These are phyloP conservation scores for Apodemus sylvaticus DNA, from an alignment of 2,113 vertebrate species.

Conservation along the genomic window DNA sequence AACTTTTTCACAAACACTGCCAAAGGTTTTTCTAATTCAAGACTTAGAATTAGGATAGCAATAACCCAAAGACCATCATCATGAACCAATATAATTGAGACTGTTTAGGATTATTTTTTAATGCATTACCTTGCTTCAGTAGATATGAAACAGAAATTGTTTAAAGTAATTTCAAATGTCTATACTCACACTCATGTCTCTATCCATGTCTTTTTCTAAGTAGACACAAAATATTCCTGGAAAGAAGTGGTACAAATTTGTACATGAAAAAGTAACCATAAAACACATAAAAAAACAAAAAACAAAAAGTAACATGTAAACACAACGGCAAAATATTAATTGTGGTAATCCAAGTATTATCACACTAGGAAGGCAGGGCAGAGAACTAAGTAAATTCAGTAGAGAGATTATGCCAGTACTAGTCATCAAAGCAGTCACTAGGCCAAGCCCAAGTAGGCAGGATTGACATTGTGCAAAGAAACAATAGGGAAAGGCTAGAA, in stretches of 20 bases:
- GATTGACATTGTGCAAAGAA: neutral
- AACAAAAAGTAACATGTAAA: too few relatives aligned
- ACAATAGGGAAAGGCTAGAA: neutral
- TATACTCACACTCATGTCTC: neutral
- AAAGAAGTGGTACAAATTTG: slow-evolving; percentile 4
- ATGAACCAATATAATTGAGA: neutral
- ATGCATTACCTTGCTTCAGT: neutral
- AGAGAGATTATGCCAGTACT: slow-evolving; percentile 28
- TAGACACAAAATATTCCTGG: neutral
- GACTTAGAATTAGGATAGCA: slow-evolving; percentile 15
- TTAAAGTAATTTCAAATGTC: neutral
- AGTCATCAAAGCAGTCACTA: slow-evolving; percentile 21
- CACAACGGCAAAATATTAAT: neutral
- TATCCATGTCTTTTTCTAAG: neutral
- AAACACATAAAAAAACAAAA: too few relatives aligned
- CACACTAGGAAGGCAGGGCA: neutral
- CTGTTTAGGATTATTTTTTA: neutral
- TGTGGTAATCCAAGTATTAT: neutral
- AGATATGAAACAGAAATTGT: slow-evolving; percentile 34
- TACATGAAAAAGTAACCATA: neutral
- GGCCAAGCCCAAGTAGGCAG: neutral
- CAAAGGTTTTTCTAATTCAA: slow-evolving; percentile 34
- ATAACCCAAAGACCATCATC: neutral
- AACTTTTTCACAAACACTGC: neutral
- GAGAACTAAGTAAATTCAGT: neutral